These are phyloP conservation scores for Gobiocypris rarus DNA, from an alignment of 2,113 vertebrate genomes.

Conservation along the genomic window DNA sequence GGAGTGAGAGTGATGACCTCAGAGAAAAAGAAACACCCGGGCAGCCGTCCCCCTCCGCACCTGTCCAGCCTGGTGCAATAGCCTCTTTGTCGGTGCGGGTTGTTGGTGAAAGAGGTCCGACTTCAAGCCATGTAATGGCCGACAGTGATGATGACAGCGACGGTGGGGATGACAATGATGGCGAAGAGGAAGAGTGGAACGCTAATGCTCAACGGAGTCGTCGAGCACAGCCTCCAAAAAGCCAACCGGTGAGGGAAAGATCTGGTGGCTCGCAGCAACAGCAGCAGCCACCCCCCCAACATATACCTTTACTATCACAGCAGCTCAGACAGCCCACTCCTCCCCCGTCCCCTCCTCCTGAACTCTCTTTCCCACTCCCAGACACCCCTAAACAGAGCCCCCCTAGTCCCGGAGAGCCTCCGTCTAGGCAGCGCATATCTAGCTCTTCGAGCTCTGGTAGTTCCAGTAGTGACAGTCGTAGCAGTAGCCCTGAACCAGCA, in stretches of 20 bases:
- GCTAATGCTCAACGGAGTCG: conserved; percentile 62
- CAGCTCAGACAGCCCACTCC: conserved; percentile 79
- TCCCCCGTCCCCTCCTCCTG: conserved; percentile 78
- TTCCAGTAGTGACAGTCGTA: conserved; percentile 77
- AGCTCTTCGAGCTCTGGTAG: conserved; percentile 77
- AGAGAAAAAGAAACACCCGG: conserved; percentile 66
- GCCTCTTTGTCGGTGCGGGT: conserved; percentile 60
- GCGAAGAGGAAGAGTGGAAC: conserved; percentile 74
- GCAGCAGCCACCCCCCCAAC: conserved; percentile 72
- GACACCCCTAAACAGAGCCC: conserved; percentile 82
- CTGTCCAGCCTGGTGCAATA: conserved; percentile 63
- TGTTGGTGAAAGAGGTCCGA: conserved; percentile 63
- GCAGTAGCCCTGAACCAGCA: conserved; percentile 79
- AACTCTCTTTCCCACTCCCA: conserved; percentile 77
- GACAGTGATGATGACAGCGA: conserved; percentile 77
- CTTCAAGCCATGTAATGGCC: conserved; percentile 62
- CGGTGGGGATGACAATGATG: conserved; percentile 72
- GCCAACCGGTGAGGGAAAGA: conserved; percentile 67
- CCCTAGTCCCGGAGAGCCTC: conserved; percentile 72
- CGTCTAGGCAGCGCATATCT: conserved; percentile 67
- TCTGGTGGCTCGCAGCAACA: conserved; percentile 70
- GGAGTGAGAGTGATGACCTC: conserved; percentile 62
- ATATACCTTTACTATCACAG: conserved; percentile 74
- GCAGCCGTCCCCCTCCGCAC: conserved; percentile 59
- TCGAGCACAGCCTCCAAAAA: conserved; percentile 66